phyloP scores from a whole-genome alignment of 1,140 invertebrate genomes.

The Dinoponera quadriceps region DNA sequence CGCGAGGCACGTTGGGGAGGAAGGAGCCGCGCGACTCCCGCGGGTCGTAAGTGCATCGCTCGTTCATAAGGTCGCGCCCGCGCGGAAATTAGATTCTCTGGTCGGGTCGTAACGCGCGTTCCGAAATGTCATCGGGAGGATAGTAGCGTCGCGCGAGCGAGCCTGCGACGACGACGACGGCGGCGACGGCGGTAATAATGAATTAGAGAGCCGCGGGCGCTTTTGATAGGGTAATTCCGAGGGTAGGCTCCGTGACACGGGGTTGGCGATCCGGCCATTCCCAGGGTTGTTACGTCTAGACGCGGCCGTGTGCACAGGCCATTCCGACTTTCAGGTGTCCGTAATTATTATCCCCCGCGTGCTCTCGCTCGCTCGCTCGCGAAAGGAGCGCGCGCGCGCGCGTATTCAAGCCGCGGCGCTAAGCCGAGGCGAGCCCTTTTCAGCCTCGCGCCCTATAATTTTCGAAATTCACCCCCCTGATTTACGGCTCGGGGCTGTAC shows the following conservation, averaged over 20 bases:
- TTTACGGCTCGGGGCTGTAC: conserved; percentile 72
- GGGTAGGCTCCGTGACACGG: conserved; percentile 70
- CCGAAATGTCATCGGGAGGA: conserved; percentile 33
- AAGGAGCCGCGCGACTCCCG: neutral
- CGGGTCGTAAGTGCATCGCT: conserved; percentile 14
- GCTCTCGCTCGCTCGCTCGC: conserved; percentile 54
- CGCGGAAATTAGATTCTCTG: conserved; percentile 46
- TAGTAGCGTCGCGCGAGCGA: conserved; percentile 23
- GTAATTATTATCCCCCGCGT: conserved; percentile 79
- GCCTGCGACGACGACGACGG: conserved; percentile 28
- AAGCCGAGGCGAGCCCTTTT: conserved; percentile 71
- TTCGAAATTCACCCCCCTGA: conserved; percentile 79
- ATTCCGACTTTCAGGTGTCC: conserved; percentile 83
- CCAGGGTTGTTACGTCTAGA: conserved; percentile 79
- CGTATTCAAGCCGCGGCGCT: conserved; percentile 72
- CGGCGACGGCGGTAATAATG: conserved; percentile 64
- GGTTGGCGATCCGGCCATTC: conserved; percentile 76
- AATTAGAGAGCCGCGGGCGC: conserved; percentile 68
- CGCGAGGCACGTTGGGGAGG: too few relatives aligned
- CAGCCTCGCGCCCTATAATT: conserved; percentile 81
- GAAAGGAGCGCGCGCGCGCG: conserved; percentile 32
- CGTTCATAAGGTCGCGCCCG: neutral
- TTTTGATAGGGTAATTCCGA: conserved; percentile 81
- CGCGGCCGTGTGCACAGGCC: conserved; percentile 67
- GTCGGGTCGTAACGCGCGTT: conserved; percentile 30